phyloP scores from a whole-genome alignment of 2,113 vertebrate genomes.

The Psittacula cyanocephala region DNA sequence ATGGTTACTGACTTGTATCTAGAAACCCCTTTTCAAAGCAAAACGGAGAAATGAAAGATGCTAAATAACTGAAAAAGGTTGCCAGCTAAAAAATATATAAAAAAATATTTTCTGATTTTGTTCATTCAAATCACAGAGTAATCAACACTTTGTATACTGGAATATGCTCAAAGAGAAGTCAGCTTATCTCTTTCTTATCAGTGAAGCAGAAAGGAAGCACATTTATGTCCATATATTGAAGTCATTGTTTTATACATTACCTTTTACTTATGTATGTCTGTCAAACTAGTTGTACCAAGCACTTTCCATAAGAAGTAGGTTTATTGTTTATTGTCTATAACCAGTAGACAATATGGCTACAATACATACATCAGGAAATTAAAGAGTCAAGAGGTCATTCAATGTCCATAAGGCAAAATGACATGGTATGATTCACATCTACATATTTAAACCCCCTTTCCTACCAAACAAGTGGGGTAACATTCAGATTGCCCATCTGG shows the following conservation, averaged over 20 bases:
- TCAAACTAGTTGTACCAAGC: background rate
- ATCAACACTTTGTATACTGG: background rate
- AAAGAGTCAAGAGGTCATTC: background rate
- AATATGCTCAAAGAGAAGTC: background rate
- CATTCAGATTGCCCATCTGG: background rate
- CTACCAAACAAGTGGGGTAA: rapidly evolving
- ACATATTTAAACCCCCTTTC: background rate
- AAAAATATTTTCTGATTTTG: background rate
- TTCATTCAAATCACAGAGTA: background rate
- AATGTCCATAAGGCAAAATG: background rate
- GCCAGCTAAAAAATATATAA: background rate
- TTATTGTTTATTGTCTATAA: background rate
- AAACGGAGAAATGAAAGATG: background rate
- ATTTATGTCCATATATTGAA: background rate
- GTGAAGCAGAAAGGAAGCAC: background rate
- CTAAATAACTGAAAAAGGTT: background rate
- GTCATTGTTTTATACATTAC: background rate
- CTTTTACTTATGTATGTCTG: background rate
- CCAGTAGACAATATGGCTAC: background rate
- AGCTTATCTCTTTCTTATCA: background rate
- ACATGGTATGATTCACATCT: background rate
- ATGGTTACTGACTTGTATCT: no score
- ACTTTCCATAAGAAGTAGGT: background rate
- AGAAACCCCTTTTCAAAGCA: background rate
- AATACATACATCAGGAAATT: background rate